Evolutionary conservation across 2,797 vertebrate species (phyloP).

Genomic region (Pachyuromys duprasi): DNA sequence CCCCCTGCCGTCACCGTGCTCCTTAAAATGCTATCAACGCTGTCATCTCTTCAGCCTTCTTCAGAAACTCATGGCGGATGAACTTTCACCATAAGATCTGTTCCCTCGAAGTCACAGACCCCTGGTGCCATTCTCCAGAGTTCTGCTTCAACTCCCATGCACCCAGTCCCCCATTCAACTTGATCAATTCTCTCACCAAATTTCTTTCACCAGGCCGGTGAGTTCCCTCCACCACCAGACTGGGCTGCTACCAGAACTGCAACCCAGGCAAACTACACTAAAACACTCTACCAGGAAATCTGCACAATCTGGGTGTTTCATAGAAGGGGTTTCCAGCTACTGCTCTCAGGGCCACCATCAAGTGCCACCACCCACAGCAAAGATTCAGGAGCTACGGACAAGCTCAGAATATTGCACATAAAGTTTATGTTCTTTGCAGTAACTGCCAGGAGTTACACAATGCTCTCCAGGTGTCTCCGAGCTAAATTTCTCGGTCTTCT

Average conservation of each 20-base stretch:
- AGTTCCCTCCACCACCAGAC: neutral
- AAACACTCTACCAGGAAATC: neutral
- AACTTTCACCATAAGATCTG: neutral
- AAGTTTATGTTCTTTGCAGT: neutral
- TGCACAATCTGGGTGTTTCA: neutral
- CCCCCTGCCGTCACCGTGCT: neutral
- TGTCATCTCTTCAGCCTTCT: neutral
- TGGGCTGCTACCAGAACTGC: neutral
- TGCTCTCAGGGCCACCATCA: neutral
- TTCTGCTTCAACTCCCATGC: neutral
- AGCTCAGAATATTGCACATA: neutral
- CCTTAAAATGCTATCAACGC: neutral
- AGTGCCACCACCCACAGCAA: neutral
- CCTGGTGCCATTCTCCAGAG: neutral
- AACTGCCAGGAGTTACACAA: neutral
- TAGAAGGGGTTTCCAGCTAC: neutral
- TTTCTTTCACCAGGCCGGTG: neutral
- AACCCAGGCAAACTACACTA: neutral
- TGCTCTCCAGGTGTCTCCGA: neutral
- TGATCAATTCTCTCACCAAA: neutral
- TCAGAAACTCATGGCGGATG: neutral
- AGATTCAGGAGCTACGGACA: neutral
- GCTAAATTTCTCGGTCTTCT: neutral
- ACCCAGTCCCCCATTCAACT: neutral
- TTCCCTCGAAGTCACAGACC: constrained; percentile 1